Evolutionary conservation across 2,113 vertebrate species (phyloP).

Genomic region (Platanista minor): DNA sequence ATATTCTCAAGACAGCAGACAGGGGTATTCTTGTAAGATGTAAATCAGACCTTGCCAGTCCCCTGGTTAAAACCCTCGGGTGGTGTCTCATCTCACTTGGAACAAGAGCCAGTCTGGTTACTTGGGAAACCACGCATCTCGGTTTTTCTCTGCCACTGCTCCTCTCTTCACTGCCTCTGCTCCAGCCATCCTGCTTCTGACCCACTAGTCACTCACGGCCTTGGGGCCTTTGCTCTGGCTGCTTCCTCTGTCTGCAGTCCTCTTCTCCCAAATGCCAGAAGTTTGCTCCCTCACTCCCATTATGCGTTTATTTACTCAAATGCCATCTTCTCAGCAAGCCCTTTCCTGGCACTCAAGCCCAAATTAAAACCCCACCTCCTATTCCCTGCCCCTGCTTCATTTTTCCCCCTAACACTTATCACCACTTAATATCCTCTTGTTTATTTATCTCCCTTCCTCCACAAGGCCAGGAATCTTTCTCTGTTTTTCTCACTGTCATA

Average conservation of each 20-base stretch:
- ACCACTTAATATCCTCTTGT: background rate
- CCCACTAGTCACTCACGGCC: rapidly evolving
- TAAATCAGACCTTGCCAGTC: rapidly evolving
- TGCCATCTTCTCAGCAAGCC: background rate
- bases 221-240: background rate
- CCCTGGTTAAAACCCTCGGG: background rate
- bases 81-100: background rate
- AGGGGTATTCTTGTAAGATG: background rate
- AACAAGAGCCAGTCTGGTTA: background rate
- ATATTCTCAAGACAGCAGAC: background rate
- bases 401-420: background rate
- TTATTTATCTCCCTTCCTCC: background rate
- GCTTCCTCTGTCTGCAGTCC: background rate
- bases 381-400: background rate
- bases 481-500: background rate
- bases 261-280: background rate
- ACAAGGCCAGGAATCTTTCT: background rate
- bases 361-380: background rate
- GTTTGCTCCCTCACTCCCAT: background rate
- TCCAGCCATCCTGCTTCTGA: background rate
- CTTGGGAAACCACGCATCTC: rapidly evolving
- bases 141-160: rapidly evolving
- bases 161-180: background rate
- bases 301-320: background rate
- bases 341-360: background rate